Percentiles rank a stretch among this genome's conserved stretches.
phyloP scores from a whole-genome alignment of 1,140 invertebrate genomes.

The Drosophila pallidifrons region DNA sequence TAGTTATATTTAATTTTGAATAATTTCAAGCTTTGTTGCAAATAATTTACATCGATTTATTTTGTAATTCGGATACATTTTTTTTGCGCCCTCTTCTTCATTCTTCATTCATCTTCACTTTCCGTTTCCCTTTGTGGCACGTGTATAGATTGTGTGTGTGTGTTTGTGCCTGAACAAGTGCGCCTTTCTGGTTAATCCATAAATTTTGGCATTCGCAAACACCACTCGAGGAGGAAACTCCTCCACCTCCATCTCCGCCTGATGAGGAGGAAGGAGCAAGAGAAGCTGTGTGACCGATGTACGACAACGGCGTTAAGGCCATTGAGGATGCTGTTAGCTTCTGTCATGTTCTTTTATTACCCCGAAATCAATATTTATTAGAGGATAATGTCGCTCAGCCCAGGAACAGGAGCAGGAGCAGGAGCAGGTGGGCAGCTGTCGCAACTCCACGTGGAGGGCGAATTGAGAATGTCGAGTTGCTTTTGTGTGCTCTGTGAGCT shows the following conservation, averaged over 20 bases:
- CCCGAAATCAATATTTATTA: conserved; percentile 73
- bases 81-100: not conserved
- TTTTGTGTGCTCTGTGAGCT: conserved; percentile 21
- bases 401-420: not conserved
- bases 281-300: conserved; percentile 35
- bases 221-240: not conserved
- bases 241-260: not conserved
- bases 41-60: conserved; percentile 66
- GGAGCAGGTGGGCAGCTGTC: conserved; percentile 16
- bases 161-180: too few relatives aligned
- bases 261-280: not conserved
- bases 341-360: conserved; percentile 67
- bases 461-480: not conserved
- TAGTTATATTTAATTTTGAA: conserved; percentile 67
- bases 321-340: conserved; percentile 56
- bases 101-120: conserved; percentile 1
- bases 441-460: too few relatives aligned
- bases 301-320: conserved; percentile 47
- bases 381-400: conserved; percentile 51
- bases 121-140: not conserved
- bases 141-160: not conserved
- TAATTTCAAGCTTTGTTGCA: conserved; percentile 65
- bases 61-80: conserved; percentile 48
- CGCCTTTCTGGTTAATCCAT: conserved; percentile 48
- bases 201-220: conserved; percentile 38